Base-by-base conservation (phyloP, 2,888 invertebrate genomes). In the Chloroclysta siterata region DNA sequence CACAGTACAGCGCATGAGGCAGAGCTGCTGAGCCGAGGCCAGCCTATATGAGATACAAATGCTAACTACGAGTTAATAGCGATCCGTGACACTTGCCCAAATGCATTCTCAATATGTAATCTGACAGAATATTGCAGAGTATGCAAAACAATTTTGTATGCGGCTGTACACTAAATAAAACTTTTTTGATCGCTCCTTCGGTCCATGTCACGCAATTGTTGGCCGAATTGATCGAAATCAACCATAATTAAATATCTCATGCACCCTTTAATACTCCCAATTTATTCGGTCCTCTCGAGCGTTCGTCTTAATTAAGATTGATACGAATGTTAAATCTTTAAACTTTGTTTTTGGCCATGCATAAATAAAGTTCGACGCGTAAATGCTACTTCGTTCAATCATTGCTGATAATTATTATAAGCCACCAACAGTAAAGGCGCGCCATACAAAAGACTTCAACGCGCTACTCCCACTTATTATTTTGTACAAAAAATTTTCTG, bases 171-270 rank as follows among this genome's bases (percentile, higher is more conserved):
- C 60, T 66, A 70, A 65, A 69, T 52, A 66, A 74, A 69, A 74
- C 68, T 78, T 78, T 83, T 81, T 84, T 74, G 80, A 84, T 81
- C 78, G 78, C 80, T 73, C 75, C 78, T 80, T 83, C 81, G 79
- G 83, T 80, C 78, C 81, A 72, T 83, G 89, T 89, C 90, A 90
- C 89, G 89, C 90, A 82, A 89, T 82, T 80, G 80, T 82, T 77
- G 75, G 79, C 79, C 72, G 77, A 79, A 76, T 81, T 79, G 90
- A 90, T 90, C 85, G 81, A 72, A 89, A 90, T 90, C 89, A 79
- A 72, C 81, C 79, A 83, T 90, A 92, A 92, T 92, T 90, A 91
- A 90, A 90, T 88, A 89, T 89, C 87, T 87, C 82, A 84, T 87
- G 87, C 84, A 81, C 84, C 80, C 82, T 86, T 88, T 88, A 88